Conservation (phyloP, 53 echinoderm and acorn worm genomes). For the Zoroaster sp. region DNA sequence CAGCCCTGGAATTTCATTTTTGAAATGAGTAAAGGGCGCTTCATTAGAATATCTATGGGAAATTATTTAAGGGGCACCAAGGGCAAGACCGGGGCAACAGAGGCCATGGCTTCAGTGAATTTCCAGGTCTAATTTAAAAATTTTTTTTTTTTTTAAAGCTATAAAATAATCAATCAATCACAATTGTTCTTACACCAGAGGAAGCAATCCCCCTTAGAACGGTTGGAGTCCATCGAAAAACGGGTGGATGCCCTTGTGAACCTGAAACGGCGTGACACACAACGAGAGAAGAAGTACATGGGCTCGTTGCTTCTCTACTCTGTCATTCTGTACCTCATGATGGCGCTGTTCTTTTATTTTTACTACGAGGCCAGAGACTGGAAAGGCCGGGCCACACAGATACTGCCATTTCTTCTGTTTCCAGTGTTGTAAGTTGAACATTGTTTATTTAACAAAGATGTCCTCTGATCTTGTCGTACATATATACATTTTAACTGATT, state of each 20-base stretch:
- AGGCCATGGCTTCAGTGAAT: not conserved
- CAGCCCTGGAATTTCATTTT: too few relatives aligned
- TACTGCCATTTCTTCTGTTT: constrained; percentile 83
- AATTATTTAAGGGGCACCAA: too few relatives aligned
- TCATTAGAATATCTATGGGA: too few relatives aligned
- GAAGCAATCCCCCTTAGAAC: constrained; percentile 77
- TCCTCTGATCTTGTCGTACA: too few relatives aligned
- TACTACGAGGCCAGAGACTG: constrained; percentile 73
- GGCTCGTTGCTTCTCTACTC: constrained; percentile 88
- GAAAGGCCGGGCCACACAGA: constrained; percentile 74
- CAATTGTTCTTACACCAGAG: too few relatives aligned
- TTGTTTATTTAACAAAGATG: not conserved
- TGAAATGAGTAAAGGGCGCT: too few relatives aligned
- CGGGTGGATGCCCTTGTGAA: constrained; percentile 70
- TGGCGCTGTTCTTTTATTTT: constrained; percentile 91
- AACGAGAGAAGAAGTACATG: constrained; percentile 89
- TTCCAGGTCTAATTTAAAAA: too few relatives aligned
- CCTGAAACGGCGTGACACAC: constrained; percentile 78
- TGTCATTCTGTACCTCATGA: constrained; percentile 73
- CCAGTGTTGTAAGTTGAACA: constrained; percentile 85
- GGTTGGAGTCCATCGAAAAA: constrained; percentile 83
- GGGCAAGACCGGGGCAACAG: too few relatives aligned
- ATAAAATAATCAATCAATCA: too few relatives aligned
- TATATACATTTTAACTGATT: too few relatives aligned
- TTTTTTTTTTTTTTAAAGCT: too few relatives aligned